Evolutionary conservation across 2,888 invertebrate species (phyloP), one percentile per base, ranked within the genome.

Genomic region (Ormyrus pomaceus): DNA sequence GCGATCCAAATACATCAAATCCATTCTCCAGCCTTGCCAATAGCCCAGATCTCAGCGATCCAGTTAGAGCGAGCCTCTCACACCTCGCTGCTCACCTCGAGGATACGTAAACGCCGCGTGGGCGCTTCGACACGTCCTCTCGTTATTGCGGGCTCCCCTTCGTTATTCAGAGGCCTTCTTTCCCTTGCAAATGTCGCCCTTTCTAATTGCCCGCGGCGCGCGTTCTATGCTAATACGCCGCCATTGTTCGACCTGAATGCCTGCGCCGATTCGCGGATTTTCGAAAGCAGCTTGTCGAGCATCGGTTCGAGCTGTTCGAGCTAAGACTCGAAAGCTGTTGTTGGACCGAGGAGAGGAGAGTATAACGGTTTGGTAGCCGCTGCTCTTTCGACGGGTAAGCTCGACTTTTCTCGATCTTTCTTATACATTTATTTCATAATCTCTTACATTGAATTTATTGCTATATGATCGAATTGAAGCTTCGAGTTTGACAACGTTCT

Each of bases 131-230:
- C 80, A 75, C 62, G 62, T 72, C 76, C 61, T 50, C 77, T 76
- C 66, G 77, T 77, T 75, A 75, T 68, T 51, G 13, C 65, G 10
- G 72, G 64, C 62, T 46, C 80, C 34, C 34, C 34, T 34, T 71
- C 70, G 81, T 70, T 75, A 78, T 61, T 83, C 77, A 81, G 82
- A 81, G 82, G 71, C 81, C 53, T 70, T 61, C 69, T 80, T 80
- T 80, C 80, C 66, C 66, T 76, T 75, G 74, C 80, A 71, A 76
- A 70, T 75, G 46, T 55, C 55, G 51, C 73, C 55, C 73, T 66
- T 73, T 56, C 78, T 74, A 80, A 79, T 68, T 76, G 74, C 81
- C 76, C 56, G 75, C 61, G 62, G 34, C 59, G 65, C 68, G 72
- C 64, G 73, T 77, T 73, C 51, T 75, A 75, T 79, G 79, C 70